Base-by-base conservation (phyloP, 2,888 invertebrate species). In the Mythimna albipuncta region DNA sequence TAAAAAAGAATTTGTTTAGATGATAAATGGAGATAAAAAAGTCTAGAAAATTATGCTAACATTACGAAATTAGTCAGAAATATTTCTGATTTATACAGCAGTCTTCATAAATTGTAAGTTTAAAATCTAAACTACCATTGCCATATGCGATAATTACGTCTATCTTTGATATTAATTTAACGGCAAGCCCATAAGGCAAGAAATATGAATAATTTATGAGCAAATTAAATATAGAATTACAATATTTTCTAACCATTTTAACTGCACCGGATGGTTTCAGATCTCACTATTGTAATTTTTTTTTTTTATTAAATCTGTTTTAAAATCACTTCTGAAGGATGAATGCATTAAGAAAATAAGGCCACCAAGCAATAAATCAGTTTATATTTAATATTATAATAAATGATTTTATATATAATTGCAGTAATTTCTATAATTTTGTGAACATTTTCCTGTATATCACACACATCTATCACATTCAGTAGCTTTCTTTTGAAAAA, bases 101-200 rank as follows among this genome's bases (percentile, higher is more conserved):
- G 70, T 82, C 67, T 82, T 69, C 4, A 61, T 47, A 16, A 44
- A 26, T 58, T 62, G 50, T 64, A 58, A 74, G 35, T 47, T 38
- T 19, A 0, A 63, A 68, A 63, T 65, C 47, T 61, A 66, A 67
- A 82, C 73, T 64, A 85, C 68, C 81, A 75, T 79, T 80, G 74
- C 77, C 75, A 68, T 13, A 63, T 19, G 2, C 26, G 21, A 62
- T 68, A 72, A 67, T 69, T 80, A 83, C 54, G 58, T 71, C 75
- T 83, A 88, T 82, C 79, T 80, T 83, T 82, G 79, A 82, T 69
- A 84, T 78, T 77, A 79, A 72, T 68, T 72, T 79, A 82, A 86
- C 84, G 90, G 91, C 90, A 90, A 90, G 89, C 89, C 89, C 59
- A 70, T 70, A 72, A 79, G 91, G 91, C 91, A 91, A 90, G 90